Base-by-base conservation (phyloP, 92 coral and sea anemone genomes). In the Heliopora coerulea region DNA sequence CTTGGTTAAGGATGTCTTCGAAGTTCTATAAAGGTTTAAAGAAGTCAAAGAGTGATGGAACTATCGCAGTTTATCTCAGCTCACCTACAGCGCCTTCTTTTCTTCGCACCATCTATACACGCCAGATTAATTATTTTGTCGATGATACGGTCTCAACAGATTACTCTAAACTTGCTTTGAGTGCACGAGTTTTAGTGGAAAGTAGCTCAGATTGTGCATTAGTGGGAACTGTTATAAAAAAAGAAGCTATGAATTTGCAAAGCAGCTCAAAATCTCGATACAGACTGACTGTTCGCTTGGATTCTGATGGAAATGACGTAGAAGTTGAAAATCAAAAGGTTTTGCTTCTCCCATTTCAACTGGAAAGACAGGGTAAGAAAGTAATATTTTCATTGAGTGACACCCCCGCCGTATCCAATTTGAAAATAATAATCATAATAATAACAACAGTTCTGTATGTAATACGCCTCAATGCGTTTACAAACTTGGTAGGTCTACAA, bases 331-430 rank as follows among this genome's bases (percentile, higher is more conserved):
- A 27, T 31, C 21, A 61, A 61, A 34, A 61, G 34, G 67, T 34
- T 61, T 61, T 18, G 67, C 34, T 61, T 8, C 67, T 61, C 31
- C 67, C 67, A 33, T 61, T 14, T 33, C 67, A 61, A 28, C 39
- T 61, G 34, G 67, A 33, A 11, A 39, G 39, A 17, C 67, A 33
- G 27, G 67, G 67, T 61, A 34, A 61, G 42, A 19, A 58, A 2
- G 17, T 54, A 3, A 21, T 8, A 27, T 18, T 4, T 18, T 50
- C 21, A 12, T 18, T 50, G n/a, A 3, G 13, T 50, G 5, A 4
- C 57, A 50, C 5, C n/a, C 18, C 23, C 23, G 23, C 5, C 5
- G 18, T 12, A 50, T 26, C n/a, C 5, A 2, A 18, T 2, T 15
- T 50, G 57, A 50, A n/a, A n/a, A n/a, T n/a, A n/a, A n/a, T n/a